These are phyloP conservation scores for Bujurquina vittata DNA, from an alignment of 2,113 vertebrate species.

Conservation along the genomic window DNA sequence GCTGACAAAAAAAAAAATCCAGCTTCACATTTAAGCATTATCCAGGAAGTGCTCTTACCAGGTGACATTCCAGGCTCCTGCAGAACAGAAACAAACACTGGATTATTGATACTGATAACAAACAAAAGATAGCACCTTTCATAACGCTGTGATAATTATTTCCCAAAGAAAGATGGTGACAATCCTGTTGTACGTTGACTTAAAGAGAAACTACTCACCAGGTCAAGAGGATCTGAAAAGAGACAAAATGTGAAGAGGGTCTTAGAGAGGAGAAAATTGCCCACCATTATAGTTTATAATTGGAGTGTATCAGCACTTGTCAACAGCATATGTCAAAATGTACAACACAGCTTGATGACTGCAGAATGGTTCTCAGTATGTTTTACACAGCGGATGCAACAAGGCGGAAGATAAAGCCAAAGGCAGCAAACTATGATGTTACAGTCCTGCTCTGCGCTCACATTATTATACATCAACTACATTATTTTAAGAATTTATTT, in stretches of 20 bases:
- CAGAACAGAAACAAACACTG: background rate
- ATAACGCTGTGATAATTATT: background rate
- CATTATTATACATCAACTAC: background rate
- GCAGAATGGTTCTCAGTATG: background rate
- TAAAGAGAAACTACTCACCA: slow-evolving; percentile 65
- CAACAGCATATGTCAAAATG: background rate
- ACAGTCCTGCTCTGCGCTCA: background rate
- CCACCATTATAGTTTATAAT: background rate
- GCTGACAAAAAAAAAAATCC: background rate
- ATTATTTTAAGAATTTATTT: background rate
- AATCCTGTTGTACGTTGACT: background rate
- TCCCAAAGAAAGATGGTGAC: background rate
- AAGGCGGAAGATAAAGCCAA: background rate
- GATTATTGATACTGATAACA: background rate
- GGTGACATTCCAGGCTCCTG: slow-evolving; percentile 81
- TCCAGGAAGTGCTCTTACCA: slow-evolving; percentile 63
- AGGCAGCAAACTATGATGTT: background rate
- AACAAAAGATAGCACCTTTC: background rate
- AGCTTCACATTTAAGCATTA: background rate
- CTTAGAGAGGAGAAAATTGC: background rate
- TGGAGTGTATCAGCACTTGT: background rate
- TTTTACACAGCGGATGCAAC: background rate
- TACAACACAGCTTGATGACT: background rate
- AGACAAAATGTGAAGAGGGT: slow-evolving; percentile 10
- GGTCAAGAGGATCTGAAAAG: slow-evolving; percentile 75